Evolutionary conservation across 1,140 invertebrate genomes (phyloP), one percentile per base, ranked within the genome.

Genomic region (Schlechtendalia chinensis): DNA sequence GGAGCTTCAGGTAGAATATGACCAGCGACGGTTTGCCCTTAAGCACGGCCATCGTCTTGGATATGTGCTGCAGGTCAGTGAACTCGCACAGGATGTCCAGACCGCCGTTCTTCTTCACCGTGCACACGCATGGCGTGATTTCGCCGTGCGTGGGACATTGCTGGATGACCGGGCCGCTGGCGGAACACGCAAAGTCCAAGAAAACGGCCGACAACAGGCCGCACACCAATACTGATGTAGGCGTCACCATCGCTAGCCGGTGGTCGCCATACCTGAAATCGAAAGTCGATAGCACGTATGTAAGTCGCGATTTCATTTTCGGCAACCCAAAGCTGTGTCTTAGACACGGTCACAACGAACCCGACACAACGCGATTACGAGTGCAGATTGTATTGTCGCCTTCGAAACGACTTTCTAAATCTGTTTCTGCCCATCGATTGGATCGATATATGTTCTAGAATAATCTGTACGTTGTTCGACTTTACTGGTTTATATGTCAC

Each of bases 21-120:
- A 94, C 90, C 82, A 90, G 89, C 27, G 83, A 83, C 19, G 87
- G 84, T 84, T 90, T 90, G 59, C 91, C 90, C 83, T 93, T 93
- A 0, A 95, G 87, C 1, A 89, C 89, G 81, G 90, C 89, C 92
- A 95, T 94, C 0, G 92, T 91, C 84, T 89, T 67, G 47, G 84
- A 95, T 93, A 83, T 93, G 91, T 47, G 87, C 54, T 75, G 79
- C 22, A 80, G 27, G 32, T 82, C 92, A 14, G 93, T 94, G 82
- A 91, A 91, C 86, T 95, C 93, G 87, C 94, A 96, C 29, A 93
- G 87, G 59, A 96, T 91, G 84, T 95, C 94, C 82, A 96, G 87
- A 10, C 94, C 94, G 12, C 94, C 94, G 83, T 93, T 92, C 85
- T 93, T 94, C 86, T 95, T 95, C 67, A 94, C 90, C 65, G 88